phyloP scores from a whole-genome alignment of 2,888 invertebrate genomes.

The Yponomeuta cagnagella region DNA sequence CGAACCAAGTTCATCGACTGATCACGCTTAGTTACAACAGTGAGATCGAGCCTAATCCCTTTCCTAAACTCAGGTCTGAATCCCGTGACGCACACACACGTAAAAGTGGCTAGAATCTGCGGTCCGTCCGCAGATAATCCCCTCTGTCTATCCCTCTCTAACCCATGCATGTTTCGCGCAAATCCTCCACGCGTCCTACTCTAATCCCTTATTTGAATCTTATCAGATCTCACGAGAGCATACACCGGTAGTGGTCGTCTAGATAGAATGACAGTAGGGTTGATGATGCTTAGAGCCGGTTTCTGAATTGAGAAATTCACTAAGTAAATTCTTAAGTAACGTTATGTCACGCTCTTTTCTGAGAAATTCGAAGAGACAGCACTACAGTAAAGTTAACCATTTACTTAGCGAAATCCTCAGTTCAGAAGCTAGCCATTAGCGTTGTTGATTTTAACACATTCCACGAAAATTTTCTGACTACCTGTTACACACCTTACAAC shows the following conservation, averaged over 20 bases:
- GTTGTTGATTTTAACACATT: background rate
- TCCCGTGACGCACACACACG: constrained; percentile 35
- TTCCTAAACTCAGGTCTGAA: constrained; percentile 23
- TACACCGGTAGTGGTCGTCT: constrained; percentile 61
- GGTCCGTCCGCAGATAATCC: constrained; percentile 70
- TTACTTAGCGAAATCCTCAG: no score
- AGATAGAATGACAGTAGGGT: constrained; percentile 39
- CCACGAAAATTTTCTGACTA: no score
- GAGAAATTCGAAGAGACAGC: no score
- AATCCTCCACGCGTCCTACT: constrained; percentile 63
- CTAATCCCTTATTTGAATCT: constrained; percentile 78
- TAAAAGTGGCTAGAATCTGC: constrained; percentile 45
- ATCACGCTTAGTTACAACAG: no score
- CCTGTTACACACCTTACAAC: no score
- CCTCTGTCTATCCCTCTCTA: constrained; percentile 46
- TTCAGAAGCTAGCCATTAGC: background rate
- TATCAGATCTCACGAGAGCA: constrained; percentile 75
- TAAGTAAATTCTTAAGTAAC: no score
- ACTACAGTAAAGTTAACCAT: no score
- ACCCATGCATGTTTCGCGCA: constrained; percentile 48
- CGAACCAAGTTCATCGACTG: no score
- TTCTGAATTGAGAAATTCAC: no score
- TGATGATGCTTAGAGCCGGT: constrained; percentile 25
- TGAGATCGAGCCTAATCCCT: background rate
- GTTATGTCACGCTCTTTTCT: no score